These are phyloP conservation scores for Euglossa dilemma DNA, from an alignment of 1,140 invertebrate genomes.

Conservation along the genomic window DNA sequence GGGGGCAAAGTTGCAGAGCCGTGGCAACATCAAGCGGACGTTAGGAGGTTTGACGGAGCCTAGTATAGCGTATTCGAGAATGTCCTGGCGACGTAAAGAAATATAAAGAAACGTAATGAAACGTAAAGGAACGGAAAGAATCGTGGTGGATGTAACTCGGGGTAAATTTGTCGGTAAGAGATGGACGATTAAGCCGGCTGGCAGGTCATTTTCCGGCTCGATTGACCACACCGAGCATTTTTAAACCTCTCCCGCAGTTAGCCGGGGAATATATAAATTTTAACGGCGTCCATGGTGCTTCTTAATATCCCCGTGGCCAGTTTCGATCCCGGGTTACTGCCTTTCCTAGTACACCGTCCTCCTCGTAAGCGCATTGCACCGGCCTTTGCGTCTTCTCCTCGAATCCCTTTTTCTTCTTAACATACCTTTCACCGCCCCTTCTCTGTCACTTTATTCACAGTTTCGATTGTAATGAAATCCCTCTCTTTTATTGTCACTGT, in stretches of 20 bases:
- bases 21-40: background rate
- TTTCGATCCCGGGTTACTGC: slow-evolving; percentile 73
- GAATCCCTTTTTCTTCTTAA: slow-evolving; percentile 50
- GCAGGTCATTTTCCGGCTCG: background rate
- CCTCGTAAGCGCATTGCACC: background rate
- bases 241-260: slow-evolving; percentile 15
- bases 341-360: slow-evolving; percentile 72
- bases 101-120: too few species aligned
- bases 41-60: background rate
- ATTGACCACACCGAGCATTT: background rate
- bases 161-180: slow-evolving; percentile 35
- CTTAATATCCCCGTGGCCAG: slow-evolving; percentile 69
- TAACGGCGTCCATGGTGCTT: slow-evolving; percentile 68
- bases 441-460: too few species aligned
- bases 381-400: slow-evolving; percentile 70
- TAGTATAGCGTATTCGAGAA: background rate
- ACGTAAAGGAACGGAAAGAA: too few species aligned
- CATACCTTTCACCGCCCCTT: slow-evolving; percentile 25
- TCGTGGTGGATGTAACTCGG: background rate
- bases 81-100: background rate
- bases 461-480: too few species aligned
- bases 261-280: slow-evolving; percentile 71
- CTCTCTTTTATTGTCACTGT: too few species aligned
- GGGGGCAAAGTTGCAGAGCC: background rate
- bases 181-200: slow-evolving; percentile 12